Conservation (phyloP, 2,113 vertebrate species). For the Engystomops pustulosus region DNA sequence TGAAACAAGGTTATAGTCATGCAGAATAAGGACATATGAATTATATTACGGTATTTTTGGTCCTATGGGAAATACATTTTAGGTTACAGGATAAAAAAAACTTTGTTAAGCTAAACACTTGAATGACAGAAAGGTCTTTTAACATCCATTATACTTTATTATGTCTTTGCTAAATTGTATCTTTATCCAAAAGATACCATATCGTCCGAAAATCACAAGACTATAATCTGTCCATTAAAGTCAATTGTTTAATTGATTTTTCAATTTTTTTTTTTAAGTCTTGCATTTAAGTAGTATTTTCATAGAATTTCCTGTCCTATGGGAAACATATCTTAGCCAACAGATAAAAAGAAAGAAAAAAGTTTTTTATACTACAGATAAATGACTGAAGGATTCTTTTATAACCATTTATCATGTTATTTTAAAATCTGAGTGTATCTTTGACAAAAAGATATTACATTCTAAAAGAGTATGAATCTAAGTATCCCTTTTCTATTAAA, state of each 20-base stretch:
- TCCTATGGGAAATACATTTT: constrained; percentile 40
- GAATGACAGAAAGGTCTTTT: constrained; percentile 32
- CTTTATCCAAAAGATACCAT: background rate
- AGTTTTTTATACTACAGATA: too few relatives aligned
- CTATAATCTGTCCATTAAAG: background rate
- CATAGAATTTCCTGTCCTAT: background rate
- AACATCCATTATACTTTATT: background rate
- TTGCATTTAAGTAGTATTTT: background rate
- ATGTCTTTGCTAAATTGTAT: background rate
- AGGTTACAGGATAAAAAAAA: constrained; percentile 6
- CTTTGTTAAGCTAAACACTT: constrained; percentile 16
- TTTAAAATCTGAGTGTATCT: too few relatives aligned
- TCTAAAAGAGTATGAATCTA: too few relatives aligned
- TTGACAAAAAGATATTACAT: too few relatives aligned
- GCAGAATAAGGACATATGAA: constrained; percentile 35
- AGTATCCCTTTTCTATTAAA: too few relatives aligned
- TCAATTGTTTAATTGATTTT: background rate
- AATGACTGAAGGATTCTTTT: too few relatives aligned
- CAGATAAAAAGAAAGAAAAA: too few relatives aligned
- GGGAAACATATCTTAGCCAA: too few relatives aligned
- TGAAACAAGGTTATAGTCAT: constrained; percentile 49
- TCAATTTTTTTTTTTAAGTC: background rate
- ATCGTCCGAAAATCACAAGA: background rate
- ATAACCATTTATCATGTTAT: too few relatives aligned
- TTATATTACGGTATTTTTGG: constrained; percentile 17